A percentile compares a stretch with the other conserved stretches of the same genome.
Evolutionary conservation across 2,113 vertebrate genomes (phyloP).

Genomic region (Condylura cristata): DNA sequence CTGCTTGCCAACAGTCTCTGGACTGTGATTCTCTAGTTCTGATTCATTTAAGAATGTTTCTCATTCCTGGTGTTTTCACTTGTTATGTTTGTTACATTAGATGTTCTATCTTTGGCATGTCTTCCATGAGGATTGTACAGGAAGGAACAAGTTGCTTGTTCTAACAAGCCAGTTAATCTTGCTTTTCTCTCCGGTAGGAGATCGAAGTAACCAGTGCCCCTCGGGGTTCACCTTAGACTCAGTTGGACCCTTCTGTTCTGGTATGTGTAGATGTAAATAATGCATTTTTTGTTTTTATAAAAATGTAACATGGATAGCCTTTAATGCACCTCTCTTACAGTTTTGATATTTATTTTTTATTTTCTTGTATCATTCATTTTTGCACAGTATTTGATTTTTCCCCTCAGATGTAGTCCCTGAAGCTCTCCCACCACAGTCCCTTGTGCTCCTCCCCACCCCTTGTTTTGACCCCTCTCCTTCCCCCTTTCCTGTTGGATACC

Average conservation of each 20-base stretch:
- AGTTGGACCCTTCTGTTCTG: conserved; percentile 93
- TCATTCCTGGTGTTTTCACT: conserved; percentile 23
- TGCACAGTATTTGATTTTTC: no score
- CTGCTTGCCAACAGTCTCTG: background rate
- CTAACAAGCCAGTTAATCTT: conserved; percentile 22
- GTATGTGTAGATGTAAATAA: conserved; percentile 81
- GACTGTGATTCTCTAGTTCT: conserved; percentile 26
- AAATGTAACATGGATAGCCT: background rate
- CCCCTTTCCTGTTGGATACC: no score
- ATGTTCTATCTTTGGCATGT: background rate
- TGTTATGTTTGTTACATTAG: background rate
- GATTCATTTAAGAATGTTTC: conserved; percentile 10
- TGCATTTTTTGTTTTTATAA: background rate
- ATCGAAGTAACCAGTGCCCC: conserved; percentile 96
- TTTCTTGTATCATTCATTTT: no score
- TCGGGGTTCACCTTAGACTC: conserved; percentile 92
- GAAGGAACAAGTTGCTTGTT: conserved; percentile 10
- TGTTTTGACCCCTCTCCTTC: no score
- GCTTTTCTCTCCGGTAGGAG: conserved; percentile 87
- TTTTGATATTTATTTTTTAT: background rate
- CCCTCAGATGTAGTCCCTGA: no score
- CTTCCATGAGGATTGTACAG: background rate
- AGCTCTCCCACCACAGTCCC: no score
- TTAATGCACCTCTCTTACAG: background rate
- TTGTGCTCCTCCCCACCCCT: no score